phyloP scores from a whole-genome alignment of 2,797 vertebrate species.

The Smutsia temminckii region DNA sequence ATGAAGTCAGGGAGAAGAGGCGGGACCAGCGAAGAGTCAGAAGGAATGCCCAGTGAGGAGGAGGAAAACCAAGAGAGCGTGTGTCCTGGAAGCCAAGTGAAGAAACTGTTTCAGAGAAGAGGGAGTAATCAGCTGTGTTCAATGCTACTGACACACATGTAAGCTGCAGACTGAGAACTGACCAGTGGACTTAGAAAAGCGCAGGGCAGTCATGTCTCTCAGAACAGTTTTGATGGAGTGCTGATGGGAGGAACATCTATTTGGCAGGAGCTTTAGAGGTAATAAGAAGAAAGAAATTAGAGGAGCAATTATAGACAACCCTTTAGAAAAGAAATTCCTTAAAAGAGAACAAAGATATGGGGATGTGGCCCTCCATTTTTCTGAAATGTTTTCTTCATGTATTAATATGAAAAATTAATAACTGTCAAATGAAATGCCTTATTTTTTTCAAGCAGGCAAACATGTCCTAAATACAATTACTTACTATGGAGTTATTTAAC shows the following conservation, averaged over 20 bases:
- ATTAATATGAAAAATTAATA: conserved; percentile 43
- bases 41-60: not conserved
- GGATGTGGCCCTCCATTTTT: not conserved
- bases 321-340: not conserved
- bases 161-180: not conserved
- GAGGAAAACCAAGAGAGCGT: not conserved
- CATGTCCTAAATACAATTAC: not conserved
- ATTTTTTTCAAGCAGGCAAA: conserved; percentile 21
- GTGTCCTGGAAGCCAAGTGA: not conserved
- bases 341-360: not conserved
- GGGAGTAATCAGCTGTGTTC: not conserved
- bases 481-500: conserved; percentile 21
- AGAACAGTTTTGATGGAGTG: not conserved
- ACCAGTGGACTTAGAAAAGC: not conserved
- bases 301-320: not conserved
- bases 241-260: not conserved
- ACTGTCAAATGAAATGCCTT: not conserved
- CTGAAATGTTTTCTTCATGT: conserved; percentile 1
- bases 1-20: not conserved
- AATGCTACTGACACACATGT: not conserved
- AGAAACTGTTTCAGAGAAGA: conserved; percentile 18
- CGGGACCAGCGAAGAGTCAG: not conserved
- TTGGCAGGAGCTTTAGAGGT: not conserved
- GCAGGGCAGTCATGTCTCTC: not conserved
- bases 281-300: not conserved